Evolutionary conservation across 2,888 invertebrate genomes (phyloP).

Genomic region (Conops quadrifasciatus): DNA sequence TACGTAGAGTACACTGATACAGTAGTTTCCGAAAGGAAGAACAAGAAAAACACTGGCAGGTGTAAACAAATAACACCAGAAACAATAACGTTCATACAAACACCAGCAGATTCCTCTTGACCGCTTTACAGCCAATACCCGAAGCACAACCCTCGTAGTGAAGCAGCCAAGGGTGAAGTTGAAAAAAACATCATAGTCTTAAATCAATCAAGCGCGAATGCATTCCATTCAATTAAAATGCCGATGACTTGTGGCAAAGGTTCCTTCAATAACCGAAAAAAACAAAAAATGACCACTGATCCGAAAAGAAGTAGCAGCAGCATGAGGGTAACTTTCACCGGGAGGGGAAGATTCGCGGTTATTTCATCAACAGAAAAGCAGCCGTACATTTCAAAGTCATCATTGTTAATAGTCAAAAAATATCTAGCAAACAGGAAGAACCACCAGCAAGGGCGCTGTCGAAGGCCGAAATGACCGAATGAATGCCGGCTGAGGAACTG

Average conservation of each 20-base stretch:
- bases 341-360: not conserved
- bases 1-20: not conserved
- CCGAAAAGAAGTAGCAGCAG: not conserved
- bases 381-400: conserved; percentile 49
- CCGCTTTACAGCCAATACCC: conserved; percentile 10
- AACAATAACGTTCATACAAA: not conserved
- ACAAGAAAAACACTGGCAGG: conserved; percentile 34
- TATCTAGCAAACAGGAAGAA: conserved; percentile 3
- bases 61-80: conserved; percentile 35
- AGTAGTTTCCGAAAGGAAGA: no score
- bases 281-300: no score
- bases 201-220: conserved; percentile 59
- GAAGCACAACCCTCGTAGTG: not conserved
- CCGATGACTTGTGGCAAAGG: conserved; percentile 39
- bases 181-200: conserved; percentile 44
- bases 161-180: conserved; percentile 22
- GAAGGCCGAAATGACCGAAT: not conserved
- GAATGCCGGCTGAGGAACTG: not conserved
- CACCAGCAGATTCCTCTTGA: not conserved
- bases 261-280: not conserved
- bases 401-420: conserved; percentile 41
- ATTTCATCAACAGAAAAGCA: conserved; percentile 25
- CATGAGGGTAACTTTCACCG: not conserved
- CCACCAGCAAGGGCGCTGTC: not conserved
- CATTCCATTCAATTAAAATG: conserved; percentile 60